These are phyloP conservation scores for Sphaeridia pumilis DNA, from an alignment of 2,888 invertebrate genomes.

Conservation along the genomic window DNA sequence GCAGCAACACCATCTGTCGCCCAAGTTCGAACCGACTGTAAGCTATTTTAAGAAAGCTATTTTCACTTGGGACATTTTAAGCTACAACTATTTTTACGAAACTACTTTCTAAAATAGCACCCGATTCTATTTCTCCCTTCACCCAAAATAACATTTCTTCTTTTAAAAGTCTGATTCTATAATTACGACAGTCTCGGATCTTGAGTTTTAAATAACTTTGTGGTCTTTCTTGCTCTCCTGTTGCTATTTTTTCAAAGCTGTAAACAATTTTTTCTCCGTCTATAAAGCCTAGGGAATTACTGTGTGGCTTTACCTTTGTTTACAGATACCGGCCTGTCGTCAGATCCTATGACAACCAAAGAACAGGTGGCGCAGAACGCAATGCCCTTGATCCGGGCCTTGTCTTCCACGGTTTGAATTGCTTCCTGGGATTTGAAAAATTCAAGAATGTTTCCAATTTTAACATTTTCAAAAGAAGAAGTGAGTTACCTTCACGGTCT, in stretches of 20 bases:
- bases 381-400: slow-evolving; percentile 58
- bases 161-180: background rate
- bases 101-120: background rate
- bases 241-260: background rate
- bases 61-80: background rate
- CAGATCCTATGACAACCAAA: slow-evolving; percentile 62
- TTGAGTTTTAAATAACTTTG: background rate
- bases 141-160: background rate
- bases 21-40: background rate
- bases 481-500: slow-evolving; percentile 58
- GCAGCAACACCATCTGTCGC: background rate
- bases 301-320: slow-evolving; percentile 40
- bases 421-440: slow-evolving; percentile 47
- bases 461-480: background rate
- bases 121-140: background rate
- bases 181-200: background rate
- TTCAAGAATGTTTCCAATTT: background rate
- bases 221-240: background rate
- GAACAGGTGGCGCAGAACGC: slow-evolving; percentile 96
- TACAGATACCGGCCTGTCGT: slow-evolving; percentile 57
- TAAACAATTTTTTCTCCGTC: background rate
- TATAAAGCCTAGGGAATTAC: no score
- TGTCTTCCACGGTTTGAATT: slow-evolving; percentile 44
- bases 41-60: background rate
- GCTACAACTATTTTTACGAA: background rate